Base-by-base conservation (phyloP, 2,113 vertebrate species). In the Nerophis lumbriciformis region DNA sequence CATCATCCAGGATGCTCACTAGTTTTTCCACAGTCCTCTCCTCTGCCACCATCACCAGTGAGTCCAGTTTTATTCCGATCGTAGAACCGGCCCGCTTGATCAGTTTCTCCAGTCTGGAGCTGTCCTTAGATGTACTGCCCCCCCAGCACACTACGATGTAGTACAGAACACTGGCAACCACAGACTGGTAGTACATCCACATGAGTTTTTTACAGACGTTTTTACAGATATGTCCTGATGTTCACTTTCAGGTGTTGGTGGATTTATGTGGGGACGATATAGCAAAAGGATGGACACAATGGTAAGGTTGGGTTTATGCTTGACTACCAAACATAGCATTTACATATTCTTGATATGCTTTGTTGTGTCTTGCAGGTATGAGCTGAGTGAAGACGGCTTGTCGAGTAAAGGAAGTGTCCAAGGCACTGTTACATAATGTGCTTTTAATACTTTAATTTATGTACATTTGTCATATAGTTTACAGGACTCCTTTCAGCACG, bases 281-380 rank as follows among this genome's bases (percentile, higher is more conserved):
- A 61, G 78, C 91, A 64, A 94, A 91, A 91, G 95, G 96, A 86
- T 94, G 90, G 89, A 99, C 96, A 21, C 93, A 94, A 74, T 99
- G 96, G 96, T 99, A 87, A 91, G 87, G 11, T n/a, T 68, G 1
- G 3, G 8, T 42, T 65, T 68, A 16, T 16, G 14, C 55, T 44
- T 19, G 9, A 19, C 16, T 6, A 51, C 8, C 44, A 50, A 38
- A 14, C 1, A 28, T 28, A 8, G 4, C 5, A 28, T 42, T 42
- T 42, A 42, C 1, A 42, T 1, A 11, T 45, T 3, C 4, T 45
- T 45, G 12, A 11, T 53, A 4, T 53, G 7, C 21, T 44, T 45
- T 28, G 8, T 60, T 48, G 35, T 50, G 3, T 79, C 12, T 65
- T 65, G 35, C 80, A 98, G 96, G 96, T 96, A 94, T 80, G 91